Percentiles rank a stretch among this genome's conserved stretches.
These are phyloP conservation scores for Antigone vipio DNA, from an alignment of 2,113 vertebrate genomes.

Conservation along the genomic window DNA sequence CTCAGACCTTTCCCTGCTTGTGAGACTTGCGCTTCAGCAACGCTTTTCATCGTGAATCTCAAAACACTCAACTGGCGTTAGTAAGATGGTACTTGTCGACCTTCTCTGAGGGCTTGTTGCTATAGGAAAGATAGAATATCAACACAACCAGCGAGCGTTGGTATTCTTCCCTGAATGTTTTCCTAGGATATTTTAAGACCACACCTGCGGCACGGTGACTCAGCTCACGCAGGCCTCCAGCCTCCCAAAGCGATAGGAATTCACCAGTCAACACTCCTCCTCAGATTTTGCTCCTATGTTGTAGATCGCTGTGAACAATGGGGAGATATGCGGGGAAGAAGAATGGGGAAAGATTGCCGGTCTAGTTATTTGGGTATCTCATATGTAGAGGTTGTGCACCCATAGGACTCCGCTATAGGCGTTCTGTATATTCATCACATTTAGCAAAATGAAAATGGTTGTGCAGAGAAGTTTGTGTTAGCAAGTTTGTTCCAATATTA, in stretches of 20 bases:
- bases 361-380: neutral
- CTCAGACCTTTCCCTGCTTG: no score
- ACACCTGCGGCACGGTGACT: neutral
- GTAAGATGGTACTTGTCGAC: neutral
- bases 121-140: neutral
- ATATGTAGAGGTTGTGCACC: rapidly evolving
- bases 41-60: neutral
- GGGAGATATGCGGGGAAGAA: neutral
- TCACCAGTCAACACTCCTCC: neutral
- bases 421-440: neutral
- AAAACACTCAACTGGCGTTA: neutral
- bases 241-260: neutral
- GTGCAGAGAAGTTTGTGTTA: neutral
- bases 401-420: rapidly evolving
- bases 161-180: neutral
- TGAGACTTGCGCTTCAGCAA: neutral
- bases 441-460: neutral
- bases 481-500: neutral
- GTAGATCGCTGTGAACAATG: neutral
- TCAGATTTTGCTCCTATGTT: neutral
- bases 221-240: neutral
- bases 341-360: neutral
- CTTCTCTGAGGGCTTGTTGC: rapidly evolving
- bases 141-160: neutral
- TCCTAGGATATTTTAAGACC: neutral